Base-by-base conservation (phyloP, 2,888 invertebrate species). In the Pemphredon lugubris region DNA sequence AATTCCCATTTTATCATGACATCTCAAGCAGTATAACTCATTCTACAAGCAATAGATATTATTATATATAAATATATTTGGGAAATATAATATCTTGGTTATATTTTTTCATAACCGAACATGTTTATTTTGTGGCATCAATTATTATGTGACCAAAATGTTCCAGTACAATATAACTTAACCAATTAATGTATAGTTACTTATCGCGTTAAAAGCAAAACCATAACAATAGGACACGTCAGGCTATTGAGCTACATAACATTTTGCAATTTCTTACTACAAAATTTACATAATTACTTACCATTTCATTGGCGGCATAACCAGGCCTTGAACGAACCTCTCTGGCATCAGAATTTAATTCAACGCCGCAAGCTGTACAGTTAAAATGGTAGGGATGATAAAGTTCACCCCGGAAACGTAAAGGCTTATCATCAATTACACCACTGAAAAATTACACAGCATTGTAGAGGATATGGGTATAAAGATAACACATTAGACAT, bases 331-430 rank as follows among this genome's bases (percentile, higher is more conserved):
- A 95, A 88, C 96, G 95, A 60, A 99, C 98, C 91, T 99, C 99
- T 65, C 99, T 92, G 1, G 99, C 99, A 84, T 98, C 98, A 61
- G 96, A 95, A 90, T 97, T 98, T 77, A 99, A 92, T 90, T 99
- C 99, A 9, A 95, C 92, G 42, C 96, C 96, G 90, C 97, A 97
- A 0, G 96, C 93, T 40, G 97, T 96, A 90, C 99, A 99, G 89
- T 97, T 98, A 92, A 99, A 99, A 90, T 99, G 99, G 91, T 99
- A 99, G 0, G 99, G 97, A 91, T 99, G 99, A 92, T 97, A 99
- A 39, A 98, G 96, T 91, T 99, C 99, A 45, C 98, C 98, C 44
- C 97, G 94, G 91, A 96, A 98, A 73, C 96, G 94, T 83, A 97
- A 91, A 0, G 97, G 97, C 86, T 96, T 96, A 78, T 96, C 97